Evolutionary conservation across 2,113 vertebrate species (phyloP).

Genomic region (Pelecanoides urinatrix): DNA sequence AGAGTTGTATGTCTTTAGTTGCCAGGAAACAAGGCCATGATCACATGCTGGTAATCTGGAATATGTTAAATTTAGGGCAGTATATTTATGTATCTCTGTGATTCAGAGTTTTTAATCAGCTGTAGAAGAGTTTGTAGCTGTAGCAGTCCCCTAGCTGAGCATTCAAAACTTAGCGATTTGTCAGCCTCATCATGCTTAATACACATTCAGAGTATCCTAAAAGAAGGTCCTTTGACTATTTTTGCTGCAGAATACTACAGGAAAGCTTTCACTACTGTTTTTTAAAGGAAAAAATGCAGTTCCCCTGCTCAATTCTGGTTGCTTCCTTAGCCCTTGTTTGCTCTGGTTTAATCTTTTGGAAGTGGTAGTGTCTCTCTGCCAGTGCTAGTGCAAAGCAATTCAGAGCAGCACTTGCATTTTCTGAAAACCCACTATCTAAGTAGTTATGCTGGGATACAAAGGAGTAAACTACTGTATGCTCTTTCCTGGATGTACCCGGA

Average conservation of each 20-base stretch:
- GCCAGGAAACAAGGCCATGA: background rate
- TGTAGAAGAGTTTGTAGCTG: background rate
- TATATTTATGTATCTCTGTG: background rate
- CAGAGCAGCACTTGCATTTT: background rate
- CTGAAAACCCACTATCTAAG: background rate
- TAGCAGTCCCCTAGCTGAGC: background rate
- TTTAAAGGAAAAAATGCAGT: background rate
- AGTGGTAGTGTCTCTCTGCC: background rate
- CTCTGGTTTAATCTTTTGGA: background rate
- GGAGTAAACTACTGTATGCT: background rate
- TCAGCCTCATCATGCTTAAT: background rate
- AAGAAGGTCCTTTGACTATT: background rate
- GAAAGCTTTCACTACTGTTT: background rate
- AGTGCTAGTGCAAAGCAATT: background rate
- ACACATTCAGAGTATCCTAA: background rate
- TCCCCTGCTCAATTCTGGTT: background rate
- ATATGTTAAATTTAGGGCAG: background rate
- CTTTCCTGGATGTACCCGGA: background rate
- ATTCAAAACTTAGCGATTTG: background rate
- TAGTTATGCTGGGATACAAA: background rate
- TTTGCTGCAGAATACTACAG: background rate
- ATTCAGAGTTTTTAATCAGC: background rate
- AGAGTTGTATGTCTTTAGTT: background rate
- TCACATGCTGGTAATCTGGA: background rate
- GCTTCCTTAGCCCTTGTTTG: background rate